phyloP scores from a whole-genome alignment of 35 echinoderm and acorn worm genomes.

The Ophiothrix spiculata region DNA sequence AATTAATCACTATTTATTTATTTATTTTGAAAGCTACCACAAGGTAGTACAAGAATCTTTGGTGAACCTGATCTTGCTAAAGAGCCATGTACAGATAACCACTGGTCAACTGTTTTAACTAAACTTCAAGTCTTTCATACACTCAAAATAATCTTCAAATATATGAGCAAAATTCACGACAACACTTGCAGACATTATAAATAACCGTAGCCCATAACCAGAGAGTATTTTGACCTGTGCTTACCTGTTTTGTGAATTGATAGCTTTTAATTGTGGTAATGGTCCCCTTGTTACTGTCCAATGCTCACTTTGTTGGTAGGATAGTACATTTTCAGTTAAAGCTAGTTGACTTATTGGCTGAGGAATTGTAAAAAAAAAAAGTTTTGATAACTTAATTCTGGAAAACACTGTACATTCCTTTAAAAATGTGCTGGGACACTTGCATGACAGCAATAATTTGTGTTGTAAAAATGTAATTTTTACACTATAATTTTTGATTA shows the following conservation, averaged over 20 bases:
- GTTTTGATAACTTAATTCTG: no score
- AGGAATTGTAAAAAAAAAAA: slow-evolving; percentile 53
- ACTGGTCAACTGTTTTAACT: no score
- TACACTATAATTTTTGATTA: no score
- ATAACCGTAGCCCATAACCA: not conserved
- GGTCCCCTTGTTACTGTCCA: slow-evolving; percentile 52
- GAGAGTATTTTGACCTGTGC: not conserved
- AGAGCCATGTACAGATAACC: no score
- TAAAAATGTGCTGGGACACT: no score
- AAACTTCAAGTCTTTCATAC: not conserved
- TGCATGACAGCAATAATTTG: no score
- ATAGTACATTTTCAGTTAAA: slow-evolving; percentile 60
- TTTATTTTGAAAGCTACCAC: no score
- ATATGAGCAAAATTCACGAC: not conserved
- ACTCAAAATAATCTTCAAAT: not conserved
- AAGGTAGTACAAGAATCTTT: no score
- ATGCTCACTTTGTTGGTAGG: slow-evolving; percentile 59
- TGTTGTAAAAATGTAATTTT: no score
- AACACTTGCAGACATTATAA: not conserved
- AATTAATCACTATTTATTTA: no score
- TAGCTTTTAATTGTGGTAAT: slow-evolving; percentile 46
- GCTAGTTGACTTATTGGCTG: slow-evolving; percentile 66
- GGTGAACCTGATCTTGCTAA: no score
- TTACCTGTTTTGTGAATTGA: slow-evolving; percentile 71
- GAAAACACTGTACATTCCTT: no score